phyloP scores from a whole-genome alignment of 2,113 vertebrate genomes.

The Podarcis raffonei region DNA sequence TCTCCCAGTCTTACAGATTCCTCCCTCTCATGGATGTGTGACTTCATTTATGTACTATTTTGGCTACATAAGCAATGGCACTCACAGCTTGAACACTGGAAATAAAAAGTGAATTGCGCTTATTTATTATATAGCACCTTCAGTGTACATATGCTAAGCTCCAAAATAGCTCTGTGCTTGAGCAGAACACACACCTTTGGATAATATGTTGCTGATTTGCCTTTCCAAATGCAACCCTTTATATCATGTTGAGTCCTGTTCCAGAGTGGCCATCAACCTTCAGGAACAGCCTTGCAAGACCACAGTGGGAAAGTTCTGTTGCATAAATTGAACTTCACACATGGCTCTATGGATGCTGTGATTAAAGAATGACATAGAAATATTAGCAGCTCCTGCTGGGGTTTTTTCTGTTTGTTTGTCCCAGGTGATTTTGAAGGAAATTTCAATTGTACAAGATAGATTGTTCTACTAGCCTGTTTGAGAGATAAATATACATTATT shows the following conservation, averaged over 20 bases:
- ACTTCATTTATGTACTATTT: neutral
- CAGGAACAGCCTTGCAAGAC: neutral
- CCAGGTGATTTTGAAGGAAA: conserved; percentile 7
- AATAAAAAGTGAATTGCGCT: neutral
- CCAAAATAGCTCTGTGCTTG: neutral
- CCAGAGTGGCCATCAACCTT: neutral
- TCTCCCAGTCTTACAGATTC: neutral
- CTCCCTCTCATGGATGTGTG: neutral
- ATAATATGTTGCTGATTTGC: neutral
- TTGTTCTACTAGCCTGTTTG: rapidly evolving
- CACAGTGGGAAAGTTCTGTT: neutral
- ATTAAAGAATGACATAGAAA: neutral
- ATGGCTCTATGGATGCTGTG: neutral
- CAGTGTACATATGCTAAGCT: neutral
- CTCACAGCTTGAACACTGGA: neutral
- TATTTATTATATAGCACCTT: neutral
- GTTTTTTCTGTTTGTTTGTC: too few species aligned
- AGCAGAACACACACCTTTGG: neutral
- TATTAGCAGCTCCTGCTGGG: too few species aligned
- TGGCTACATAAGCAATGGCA: neutral
- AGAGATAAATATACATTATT: neutral
- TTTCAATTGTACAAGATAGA: neutral
- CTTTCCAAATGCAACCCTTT: neutral
- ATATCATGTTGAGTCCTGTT: neutral
- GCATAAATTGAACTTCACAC: neutral